phyloP scores from a whole-genome alignment of 2,113 vertebrate genomes.

The Scatophagus argus region DNA sequence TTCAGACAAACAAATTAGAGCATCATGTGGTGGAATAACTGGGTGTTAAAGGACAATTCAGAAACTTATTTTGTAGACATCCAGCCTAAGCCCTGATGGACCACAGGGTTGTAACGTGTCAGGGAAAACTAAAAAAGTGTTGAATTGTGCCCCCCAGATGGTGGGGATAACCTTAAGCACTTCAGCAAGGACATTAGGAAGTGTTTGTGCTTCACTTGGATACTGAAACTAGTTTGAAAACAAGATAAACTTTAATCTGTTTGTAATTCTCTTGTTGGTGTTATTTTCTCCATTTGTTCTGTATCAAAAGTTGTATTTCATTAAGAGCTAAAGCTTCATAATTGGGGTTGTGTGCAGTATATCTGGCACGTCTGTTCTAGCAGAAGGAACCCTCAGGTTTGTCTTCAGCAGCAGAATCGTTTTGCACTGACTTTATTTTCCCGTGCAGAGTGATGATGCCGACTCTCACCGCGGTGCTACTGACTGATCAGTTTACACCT shows the following conservation, averaged over 20 bases:
- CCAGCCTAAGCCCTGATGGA: not conserved
- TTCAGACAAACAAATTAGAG: not conserved
- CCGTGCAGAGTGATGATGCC: too few species aligned
- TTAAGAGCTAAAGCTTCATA: not conserved
- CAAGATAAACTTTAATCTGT: not conserved
- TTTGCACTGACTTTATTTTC: not conserved
- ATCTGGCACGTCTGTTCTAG: not conserved
- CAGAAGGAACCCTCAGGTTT: not conserved
- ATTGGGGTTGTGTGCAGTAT: not conserved
- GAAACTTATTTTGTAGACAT: not conserved
- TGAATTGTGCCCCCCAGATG: slow-evolving; percentile 7
- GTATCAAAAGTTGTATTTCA: not conserved
- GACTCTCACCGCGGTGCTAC: not conserved
- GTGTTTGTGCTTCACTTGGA: not conserved
- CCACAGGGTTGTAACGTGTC: too few species aligned
- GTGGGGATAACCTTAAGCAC: not conserved
- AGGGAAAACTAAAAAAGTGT: not conserved
- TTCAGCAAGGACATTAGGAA: not conserved
- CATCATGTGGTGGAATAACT: not conserved
- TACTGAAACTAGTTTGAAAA: not conserved
- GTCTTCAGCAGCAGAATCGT: not conserved
- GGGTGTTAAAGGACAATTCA: not conserved
- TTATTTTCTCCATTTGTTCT: not conserved
- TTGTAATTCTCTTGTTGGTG: not conserved
- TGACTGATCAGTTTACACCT: not conserved